Evolutionary conservation across 2,888 invertebrate species (phyloP).

Genomic region (Drosophila barbarae): DNA sequence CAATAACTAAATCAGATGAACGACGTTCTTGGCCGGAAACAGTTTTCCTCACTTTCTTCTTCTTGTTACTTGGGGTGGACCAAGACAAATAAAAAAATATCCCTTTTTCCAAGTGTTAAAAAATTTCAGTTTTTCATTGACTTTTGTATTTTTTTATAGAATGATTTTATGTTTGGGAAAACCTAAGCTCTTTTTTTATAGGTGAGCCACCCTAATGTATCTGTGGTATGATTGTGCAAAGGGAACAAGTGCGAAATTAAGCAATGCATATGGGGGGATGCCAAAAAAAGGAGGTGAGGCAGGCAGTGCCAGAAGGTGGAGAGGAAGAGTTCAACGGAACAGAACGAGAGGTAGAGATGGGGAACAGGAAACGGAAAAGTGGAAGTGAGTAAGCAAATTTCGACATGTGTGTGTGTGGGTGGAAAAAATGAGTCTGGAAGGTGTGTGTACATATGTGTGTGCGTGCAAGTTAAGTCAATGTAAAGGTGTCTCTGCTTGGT

Average conservation of each 20-base stretch:
- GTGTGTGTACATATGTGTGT: slow-evolving; percentile 3
- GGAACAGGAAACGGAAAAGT: slow-evolving; percentile 31
- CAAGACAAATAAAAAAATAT: too few relatives aligned
- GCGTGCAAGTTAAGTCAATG: slow-evolving; percentile 14
- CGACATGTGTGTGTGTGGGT: slow-evolving; percentile 33
- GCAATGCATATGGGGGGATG: slow-evolving; percentile 26
- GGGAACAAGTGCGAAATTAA: slow-evolving; percentile 65
- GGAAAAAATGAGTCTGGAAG: slow-evolving; percentile 10
- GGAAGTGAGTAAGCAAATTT: slow-evolving; percentile 64
- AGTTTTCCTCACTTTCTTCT: neutral
- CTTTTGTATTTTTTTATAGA: too few relatives aligned
- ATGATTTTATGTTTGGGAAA: too few relatives aligned
- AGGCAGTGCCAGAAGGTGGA: neutral
- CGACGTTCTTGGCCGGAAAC: slow-evolving; percentile 15
- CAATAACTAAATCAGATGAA: slow-evolving; percentile 69
- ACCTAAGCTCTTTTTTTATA: neutral
- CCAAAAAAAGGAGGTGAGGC: neutral
- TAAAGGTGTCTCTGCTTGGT: slow-evolving; percentile 54
- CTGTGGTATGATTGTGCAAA: slow-evolving; percentile 24
- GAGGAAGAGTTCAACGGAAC: slow-evolving; percentile 9
- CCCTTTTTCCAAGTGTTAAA: too few relatives aligned
- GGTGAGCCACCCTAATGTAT: slow-evolving; percentile 13
- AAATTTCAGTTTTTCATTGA: too few relatives aligned
- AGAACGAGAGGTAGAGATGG: slow-evolving; percentile 5
- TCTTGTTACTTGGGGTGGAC: too few relatives aligned